phyloP scores from a whole-genome alignment of 2,797 vertebrate species.

The Mastacembelus armatus region DNA sequence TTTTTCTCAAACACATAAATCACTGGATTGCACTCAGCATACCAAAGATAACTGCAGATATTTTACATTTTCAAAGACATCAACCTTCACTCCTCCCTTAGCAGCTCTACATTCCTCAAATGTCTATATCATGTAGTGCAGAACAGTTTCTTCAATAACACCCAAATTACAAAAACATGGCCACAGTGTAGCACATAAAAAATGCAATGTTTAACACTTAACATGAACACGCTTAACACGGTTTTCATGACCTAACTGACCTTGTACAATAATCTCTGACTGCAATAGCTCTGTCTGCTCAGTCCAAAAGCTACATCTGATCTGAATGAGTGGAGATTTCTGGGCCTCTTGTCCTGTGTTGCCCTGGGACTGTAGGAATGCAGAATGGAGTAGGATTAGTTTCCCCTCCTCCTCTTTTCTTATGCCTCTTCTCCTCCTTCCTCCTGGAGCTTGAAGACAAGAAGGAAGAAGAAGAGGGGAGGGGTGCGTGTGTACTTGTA shows the following conservation, averaged over 20 bases:
- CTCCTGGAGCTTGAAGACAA: constrained; percentile 38
- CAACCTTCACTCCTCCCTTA: neutral
- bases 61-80: constrained; percentile 4
- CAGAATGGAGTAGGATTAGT: constrained; percentile 76
- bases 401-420: constrained; percentile 68
- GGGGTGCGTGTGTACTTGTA: constrained; percentile 1
- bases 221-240: too few relatives aligned
- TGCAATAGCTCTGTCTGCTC: constrained; percentile 22
- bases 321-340: constrained; percentile 73
- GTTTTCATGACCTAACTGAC: constrained; percentile 34
- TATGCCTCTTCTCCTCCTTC: constrained; percentile 49
- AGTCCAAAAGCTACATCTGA: constrained; percentile 64
- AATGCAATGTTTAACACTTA: neutral
- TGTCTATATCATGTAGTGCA: neutral
- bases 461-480: constrained; percentile 17
- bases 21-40: neutral
- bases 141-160: neutral
- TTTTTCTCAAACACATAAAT: neutral
- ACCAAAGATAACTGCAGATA: neutral
- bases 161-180: constrained; percentile 9
- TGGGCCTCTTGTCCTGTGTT: constrained; percentile 74
- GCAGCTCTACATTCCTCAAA: constrained; percentile 13
- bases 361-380: constrained; percentile 78
- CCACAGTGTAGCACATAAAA: neutral
- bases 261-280: constrained; percentile 5